phyloP scores from a whole-genome alignment of 1,140 invertebrate genomes.

The Rhyacophila brunnea region DNA sequence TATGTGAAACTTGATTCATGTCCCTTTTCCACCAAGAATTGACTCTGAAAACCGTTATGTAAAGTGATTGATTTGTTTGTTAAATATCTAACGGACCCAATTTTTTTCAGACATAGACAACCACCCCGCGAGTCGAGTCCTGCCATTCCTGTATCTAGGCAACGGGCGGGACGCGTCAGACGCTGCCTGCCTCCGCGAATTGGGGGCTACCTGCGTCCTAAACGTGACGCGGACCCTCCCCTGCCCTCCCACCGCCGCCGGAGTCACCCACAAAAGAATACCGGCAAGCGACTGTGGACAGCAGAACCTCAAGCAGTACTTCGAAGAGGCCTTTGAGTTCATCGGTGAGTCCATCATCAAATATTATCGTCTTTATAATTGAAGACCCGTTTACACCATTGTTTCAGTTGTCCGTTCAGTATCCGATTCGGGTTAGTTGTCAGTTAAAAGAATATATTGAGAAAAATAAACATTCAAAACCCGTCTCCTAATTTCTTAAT shows the following conservation, averaged over 20 bases:
- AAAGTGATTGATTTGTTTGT: no score
- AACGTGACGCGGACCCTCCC: conserved; percentile 82
- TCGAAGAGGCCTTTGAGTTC: conserved; percentile 87
- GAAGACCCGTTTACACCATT: no score
- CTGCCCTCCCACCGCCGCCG: conserved; percentile 66
- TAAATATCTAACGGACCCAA: not conserved
- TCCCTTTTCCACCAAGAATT: no score
- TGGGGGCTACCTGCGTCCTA: conserved; percentile 74
- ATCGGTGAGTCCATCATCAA: conserved; percentile 68
- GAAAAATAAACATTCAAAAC: no score
- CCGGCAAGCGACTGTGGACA: conserved; percentile 82
- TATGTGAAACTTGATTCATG: no score
- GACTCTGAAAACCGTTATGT: no score
- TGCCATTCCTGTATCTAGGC: conserved; percentile 86
- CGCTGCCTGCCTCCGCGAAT: conserved; percentile 61
- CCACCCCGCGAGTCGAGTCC: conserved; percentile 75
- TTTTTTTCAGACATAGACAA: conserved; percentile 65
- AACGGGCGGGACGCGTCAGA: conserved; percentile 83
- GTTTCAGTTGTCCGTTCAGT: no score
- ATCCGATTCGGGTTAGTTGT: no score
- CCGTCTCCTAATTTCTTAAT: no score
- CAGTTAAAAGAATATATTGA: no score
- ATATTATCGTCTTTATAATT: not conserved
- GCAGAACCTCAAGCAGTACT: conserved; percentile 90
- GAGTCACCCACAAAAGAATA: conserved; percentile 78